Evolutionary conservation across 2,113 vertebrate species (phyloP).

Genomic region (Chaetorhynchus papuensis): DNA sequence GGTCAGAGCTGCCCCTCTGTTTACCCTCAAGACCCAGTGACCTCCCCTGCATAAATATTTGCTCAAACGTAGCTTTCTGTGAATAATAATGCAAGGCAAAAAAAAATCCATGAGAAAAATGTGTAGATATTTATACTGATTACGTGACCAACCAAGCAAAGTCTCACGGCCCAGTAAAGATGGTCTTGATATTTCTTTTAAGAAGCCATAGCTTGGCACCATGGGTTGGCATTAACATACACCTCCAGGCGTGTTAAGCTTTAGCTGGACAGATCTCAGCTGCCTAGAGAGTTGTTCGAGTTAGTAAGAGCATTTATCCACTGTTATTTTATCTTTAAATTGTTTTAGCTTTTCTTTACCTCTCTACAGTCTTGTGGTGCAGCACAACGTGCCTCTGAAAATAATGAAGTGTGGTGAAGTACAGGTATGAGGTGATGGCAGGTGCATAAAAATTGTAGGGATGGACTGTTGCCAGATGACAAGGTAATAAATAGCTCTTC

Average conservation of each 20-base stretch:
- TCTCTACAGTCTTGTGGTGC: background rate
- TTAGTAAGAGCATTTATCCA: background rate
- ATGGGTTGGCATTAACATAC: too few relatives aligned
- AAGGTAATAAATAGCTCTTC: background rate
- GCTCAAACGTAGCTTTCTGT: background rate
- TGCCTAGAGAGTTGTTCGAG: background rate
- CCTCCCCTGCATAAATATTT: background rate
- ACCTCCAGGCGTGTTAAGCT: background rate
- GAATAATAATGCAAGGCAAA: background rate
- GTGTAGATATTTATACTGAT: rapidly evolving
- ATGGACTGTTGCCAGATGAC: rapidly evolving
- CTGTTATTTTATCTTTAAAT: background rate
- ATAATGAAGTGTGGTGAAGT: too few relatives aligned
- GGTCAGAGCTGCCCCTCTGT: background rate
- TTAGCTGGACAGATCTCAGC: background rate
- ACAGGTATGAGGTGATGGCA: too few relatives aligned
- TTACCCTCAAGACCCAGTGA: background rate
- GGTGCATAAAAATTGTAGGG: background rate
- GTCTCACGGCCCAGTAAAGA: background rate
- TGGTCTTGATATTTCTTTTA: background rate
- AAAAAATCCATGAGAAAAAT: background rate
- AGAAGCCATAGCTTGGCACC: rapidly evolving
- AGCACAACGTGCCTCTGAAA: background rate
- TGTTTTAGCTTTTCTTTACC: background rate
- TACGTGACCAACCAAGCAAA: background rate